These are phyloP conservation scores for Lepeophtheirus nordmannii DNA, from an alignment of 2,888 invertebrate genomes.

Conservation along the genomic window DNA sequence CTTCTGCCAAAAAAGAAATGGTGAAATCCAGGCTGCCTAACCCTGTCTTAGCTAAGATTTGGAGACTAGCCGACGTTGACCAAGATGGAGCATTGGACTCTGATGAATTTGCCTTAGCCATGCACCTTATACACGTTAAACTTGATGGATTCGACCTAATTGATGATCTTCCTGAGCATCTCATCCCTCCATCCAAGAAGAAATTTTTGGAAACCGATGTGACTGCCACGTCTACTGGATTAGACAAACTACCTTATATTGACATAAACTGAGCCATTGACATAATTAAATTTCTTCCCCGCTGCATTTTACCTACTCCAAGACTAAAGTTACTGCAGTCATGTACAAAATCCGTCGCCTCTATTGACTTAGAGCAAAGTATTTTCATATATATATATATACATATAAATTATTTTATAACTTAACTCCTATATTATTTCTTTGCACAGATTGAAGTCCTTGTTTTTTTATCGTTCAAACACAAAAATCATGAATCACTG, in stretches of 20 bases:
- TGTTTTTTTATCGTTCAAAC: too few relatives aligned
- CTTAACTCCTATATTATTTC: too few relatives aligned
- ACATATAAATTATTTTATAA: too few relatives aligned
- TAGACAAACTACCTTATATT: not conserved
- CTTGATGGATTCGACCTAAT: conserved; percentile 13
- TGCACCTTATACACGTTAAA: conserved; percentile 23
- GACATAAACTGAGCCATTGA: not conserved
- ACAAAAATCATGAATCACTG: too few relatives aligned
- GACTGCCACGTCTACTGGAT: not conserved
- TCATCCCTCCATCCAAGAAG: conserved; percentile 16
- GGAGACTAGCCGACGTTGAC: conserved; percentile 20
- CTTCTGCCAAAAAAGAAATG: conserved; percentile 23
- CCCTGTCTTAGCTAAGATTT: conserved; percentile 23
- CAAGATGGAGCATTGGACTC: conserved; percentile 17
- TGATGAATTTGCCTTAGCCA: conserved; percentile 24
- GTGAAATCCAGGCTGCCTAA: conserved; percentile 23
- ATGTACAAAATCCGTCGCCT: too few relatives aligned
- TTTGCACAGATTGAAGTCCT: too few relatives aligned
- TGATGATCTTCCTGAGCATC: conserved; percentile 15
- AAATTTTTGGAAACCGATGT: not conserved
- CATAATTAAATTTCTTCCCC: not conserved
- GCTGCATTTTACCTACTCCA: not conserved
- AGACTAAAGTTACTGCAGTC: too few relatives aligned
- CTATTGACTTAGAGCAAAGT: too few relatives aligned
- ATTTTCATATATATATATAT: too few relatives aligned